A percentile compares a stretch with the other conserved stretches of the same genome.
Conservation (phyloP, 2,113 vertebrate species). For the Empidonax traillii region DNA sequence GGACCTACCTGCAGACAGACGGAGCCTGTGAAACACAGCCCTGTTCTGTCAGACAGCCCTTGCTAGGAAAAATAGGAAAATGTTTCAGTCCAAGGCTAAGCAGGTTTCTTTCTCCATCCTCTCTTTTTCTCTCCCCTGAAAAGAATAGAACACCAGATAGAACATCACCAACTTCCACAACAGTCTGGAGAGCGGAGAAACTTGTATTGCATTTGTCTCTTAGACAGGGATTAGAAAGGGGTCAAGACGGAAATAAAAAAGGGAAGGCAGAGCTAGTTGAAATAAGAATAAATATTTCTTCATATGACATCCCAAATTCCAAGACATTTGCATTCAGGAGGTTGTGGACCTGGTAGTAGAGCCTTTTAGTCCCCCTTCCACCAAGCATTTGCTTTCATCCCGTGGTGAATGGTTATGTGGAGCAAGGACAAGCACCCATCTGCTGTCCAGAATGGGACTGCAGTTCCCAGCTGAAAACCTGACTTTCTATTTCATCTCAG, state of each 20-base stretch:
- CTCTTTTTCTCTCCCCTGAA: neutral
- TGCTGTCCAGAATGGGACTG: rapidly evolving
- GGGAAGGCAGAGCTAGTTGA: neutral
- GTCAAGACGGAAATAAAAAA: neutral
- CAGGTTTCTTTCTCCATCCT: neutral
- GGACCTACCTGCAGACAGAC: neutral
- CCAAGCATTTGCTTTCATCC: neutral
- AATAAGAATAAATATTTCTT: neutral
- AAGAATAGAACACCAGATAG: neutral
- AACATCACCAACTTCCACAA: neutral
- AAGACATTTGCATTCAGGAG: neutral
- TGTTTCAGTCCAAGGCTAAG: neutral
- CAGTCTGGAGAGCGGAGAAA: rapidly evolving
- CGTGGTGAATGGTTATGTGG: neutral
- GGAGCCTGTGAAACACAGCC: neutral
- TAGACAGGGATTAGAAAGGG: neutral
- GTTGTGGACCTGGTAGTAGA: neutral
- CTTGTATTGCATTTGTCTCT: neutral
- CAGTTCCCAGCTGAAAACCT: neutral
- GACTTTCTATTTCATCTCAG: neutral
- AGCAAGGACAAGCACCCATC: neutral
- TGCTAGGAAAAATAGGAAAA: neutral
- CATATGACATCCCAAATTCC: neutral
- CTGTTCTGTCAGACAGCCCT: neutral
- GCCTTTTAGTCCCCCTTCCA: neutral